Base-by-base conservation (phyloP, 1,140 invertebrate genomes). In the Drosophila nigromelanica region DNA sequence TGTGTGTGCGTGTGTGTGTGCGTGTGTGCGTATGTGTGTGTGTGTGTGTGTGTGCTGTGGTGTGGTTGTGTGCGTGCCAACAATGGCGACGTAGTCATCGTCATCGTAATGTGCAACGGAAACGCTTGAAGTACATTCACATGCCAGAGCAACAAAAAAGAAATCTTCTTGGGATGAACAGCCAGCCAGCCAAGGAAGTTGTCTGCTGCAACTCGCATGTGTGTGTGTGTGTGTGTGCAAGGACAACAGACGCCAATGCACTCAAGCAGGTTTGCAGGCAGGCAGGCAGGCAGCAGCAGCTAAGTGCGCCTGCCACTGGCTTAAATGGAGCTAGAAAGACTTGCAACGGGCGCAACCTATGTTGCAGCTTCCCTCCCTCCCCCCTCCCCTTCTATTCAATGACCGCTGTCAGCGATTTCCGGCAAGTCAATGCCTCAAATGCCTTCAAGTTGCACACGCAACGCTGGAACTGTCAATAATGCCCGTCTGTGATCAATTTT, bases 121-220 rank as follows among this genome's bases (percentile, higher is more conserved):
- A 89, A 89, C 80, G 83, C 83, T 89, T 89, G 62, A 89, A 89
- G 83, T 83, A 87, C 83, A 87, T 87, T 87, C 83, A 87, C 83
- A 87, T 87, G 83, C 73, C 75, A 79, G 54, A 52, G 55, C 75
- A 77, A 73, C 77, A 64, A 86, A 72, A 58, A 56, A 47, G 60
- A 47, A 77, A 64, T 58, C 62, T 67, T 14, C 60, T 51, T 51
- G 68, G 73, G 66, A 64, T 80, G 78, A 68, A 77, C 51, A 59
- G 70, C 45, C 62, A 77, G 64, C 74, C 51, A 59, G 70, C 45
- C 62, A 77, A 73, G 72, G 61, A 76, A 89, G 63, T 64, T 79
- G 76, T 76, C 78, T 87, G 72, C 76, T 76, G 73, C 66, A 47
- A 42, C 42, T 48, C n/a, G 50, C 35, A 21, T 63, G 30, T 15